A percentile compares a stretch with the other conserved stretches of the same genome.
These are phyloP conservation scores for Nesoenas mayeri DNA, from an alignment of 2,113 vertebrate species.

Conservation along the genomic window DNA sequence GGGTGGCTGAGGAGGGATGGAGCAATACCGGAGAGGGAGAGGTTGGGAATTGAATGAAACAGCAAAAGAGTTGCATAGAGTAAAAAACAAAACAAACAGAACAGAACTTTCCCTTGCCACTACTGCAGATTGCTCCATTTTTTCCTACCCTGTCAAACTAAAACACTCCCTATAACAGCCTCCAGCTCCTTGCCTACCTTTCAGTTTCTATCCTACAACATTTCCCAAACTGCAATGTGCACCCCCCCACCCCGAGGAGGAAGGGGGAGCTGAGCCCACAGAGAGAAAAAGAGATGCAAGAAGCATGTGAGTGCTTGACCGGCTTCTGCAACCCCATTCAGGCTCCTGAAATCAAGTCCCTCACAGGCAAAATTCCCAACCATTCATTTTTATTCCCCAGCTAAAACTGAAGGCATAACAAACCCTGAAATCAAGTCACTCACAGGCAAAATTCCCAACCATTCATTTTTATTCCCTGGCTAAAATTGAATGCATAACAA, in stretches of 20 bases:
- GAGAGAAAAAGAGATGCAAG: not conserved
- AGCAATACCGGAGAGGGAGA: slow-evolving; percentile 14
- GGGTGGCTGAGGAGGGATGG: slow-evolving; percentile 8
- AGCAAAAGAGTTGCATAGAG: not conserved
- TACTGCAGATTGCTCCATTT: slow-evolving; percentile 30
- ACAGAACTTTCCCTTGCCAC: not conserved
- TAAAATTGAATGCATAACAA: not conserved
- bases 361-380: not conserved
- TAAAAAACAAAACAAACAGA: not conserved
- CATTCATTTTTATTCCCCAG: not conserved
- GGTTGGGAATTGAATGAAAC: slow-evolving; percentile 22
- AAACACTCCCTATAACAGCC: slow-evolving; percentile 13
- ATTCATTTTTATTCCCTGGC: not conserved
- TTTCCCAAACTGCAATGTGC: not conserved
- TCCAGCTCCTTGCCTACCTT: not conserved
- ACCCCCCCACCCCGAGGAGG: not conserved
- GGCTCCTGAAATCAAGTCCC: not conserved
- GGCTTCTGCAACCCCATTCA: not conserved
- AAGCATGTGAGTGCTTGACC: not conserved
- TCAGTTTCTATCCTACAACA: not conserved
- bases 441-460: not conserved
- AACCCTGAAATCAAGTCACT: not conserved
- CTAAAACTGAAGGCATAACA: not conserved
- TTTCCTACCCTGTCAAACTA: not conserved
- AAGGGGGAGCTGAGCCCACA: not conserved